Evolutionary conservation across 2,888 invertebrate genomes (phyloP), one percentile per base, ranked within the genome.

Genomic region (Halictus quadricinctus): DNA sequence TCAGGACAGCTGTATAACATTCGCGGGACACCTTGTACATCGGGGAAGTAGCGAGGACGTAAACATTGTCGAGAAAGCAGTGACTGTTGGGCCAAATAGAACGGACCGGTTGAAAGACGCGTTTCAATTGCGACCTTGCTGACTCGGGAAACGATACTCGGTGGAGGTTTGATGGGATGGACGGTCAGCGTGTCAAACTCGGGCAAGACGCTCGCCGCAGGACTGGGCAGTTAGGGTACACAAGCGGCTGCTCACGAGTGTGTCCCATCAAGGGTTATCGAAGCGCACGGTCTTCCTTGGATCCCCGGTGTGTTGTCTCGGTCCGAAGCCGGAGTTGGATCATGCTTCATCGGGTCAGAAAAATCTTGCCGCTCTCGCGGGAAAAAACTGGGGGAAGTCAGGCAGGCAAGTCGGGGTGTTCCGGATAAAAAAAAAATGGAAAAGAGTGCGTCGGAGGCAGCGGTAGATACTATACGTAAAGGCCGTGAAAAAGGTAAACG

Each of bases 341-440:
- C 70, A 89, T 90, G 93, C 92, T 92, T 93, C 93, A 92, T 79
- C 92, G 93, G 90, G 83, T 89, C 83, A 91, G 92, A 93, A 93
- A 92, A 91, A 87, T 85, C 87, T 80, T 64, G 72, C 74, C 60
- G 74, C 41, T 54, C 46, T 54, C 46, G 69, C 48, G n/a, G 54
- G 83, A 60, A 81, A 83, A 36, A 36, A 18, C 12, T 41, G 12
- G 41, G 21, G 12, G 41, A 85, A 84, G 73, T 6, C 66, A 84
- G 73, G 13, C 66, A 36, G 8, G 13, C 66, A 36, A 8, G 3
- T 18, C 29, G 29, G 29, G 66, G 18, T 18, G 29, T 15, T 8
- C 36, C 66, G 74, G 73, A 41, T 69, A 10, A 41, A 46, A 50
- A 46, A 58, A 60, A 41, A 43, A 10, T 60, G n/a, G 41, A 79